Evolutionary conservation across 2,888 invertebrate species (phyloP).

Genomic region (Rhagonycha fulva): DNA sequence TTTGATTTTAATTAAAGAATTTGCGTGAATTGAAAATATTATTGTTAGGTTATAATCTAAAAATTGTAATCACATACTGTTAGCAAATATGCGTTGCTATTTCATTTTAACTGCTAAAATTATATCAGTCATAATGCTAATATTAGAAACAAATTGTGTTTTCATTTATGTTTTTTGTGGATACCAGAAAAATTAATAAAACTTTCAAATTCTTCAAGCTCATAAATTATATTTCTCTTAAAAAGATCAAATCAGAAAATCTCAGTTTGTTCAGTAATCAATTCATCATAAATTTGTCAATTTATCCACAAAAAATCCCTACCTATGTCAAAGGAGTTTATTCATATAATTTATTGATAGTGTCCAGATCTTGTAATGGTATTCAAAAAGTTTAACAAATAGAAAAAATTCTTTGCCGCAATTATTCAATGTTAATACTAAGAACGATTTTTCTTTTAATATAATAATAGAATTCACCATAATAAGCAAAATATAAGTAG

Average conservation of each 20-base stretch:
- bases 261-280: not conserved
- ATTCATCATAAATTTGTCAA: not conserved
- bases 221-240: not conserved
- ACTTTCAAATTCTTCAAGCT: not conserved
- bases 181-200: no score
- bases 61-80: no score
- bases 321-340: not conserved
- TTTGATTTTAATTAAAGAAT: no score
- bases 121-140: no score
- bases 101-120: no score
- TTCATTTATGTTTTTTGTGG: no score
- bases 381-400: not conserved
- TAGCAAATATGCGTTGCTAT: no score
- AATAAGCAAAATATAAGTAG: not conserved
- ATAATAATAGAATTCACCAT: not conserved
- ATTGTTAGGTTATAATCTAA: no score
- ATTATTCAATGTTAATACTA: not conserved
- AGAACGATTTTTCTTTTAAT: not conserved
- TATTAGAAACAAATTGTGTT: no score
- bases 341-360: not conserved
- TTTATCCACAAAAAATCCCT: not conserved
- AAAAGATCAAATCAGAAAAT: not conserved
- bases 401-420: not conserved
- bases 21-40: no score
- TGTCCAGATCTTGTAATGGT: not conserved